Base-by-base conservation (phyloP, 53 echinoderm and acorn worm genomes). In the Arbacia lixula region DNA sequence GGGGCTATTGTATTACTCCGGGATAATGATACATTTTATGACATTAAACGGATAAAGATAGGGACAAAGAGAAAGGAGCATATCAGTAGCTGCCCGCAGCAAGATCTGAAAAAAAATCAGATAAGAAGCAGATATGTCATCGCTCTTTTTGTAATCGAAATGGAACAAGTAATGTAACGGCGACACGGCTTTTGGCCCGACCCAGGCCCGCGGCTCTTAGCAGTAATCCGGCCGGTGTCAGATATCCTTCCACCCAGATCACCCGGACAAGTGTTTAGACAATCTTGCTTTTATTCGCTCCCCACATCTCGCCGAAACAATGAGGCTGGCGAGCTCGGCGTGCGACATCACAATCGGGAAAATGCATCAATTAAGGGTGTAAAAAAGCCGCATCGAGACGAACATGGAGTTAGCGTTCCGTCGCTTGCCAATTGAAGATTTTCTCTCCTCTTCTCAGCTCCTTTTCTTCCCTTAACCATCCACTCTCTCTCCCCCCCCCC, bases 291-390 rank as follows among this genome's bases (percentile, higher is more conserved):
- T 81, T 57, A 57, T 77, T 39, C 76, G 33, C 53, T 54, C 31
- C 12, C 19, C 12, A 41, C 82, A 60, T 63, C n/a, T n/a, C 82
- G 21, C 16, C 32, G 31, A 58, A 77, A 81, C 82, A 77, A 77
- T 77, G 77, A 77, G 24, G 41, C 77, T 14, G 64, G 20, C 37
- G 63, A 64, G 17, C 14, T 19, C 62, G 42, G 28, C 62, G 64
- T 60, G 78, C 57, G 37, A 78, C 78, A 78, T 74, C 82, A 61
- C 79, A 63, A 63, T 62, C 46, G 82, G 30, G 82, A 42, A 81
- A 81, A 81, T 64, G 82, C 82, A 81, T 81, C 82, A 81, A 81
- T 81, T 81, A 81, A 81, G 32, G 52, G 46, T 81, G 82, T 60
- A 60, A 81, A 63, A 81, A 81, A 81, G 82, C 82, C 82, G 82